Base-by-base conservation (phyloP, 2,888 invertebrate species). In the Sepioteuthis lessoniana region DNA sequence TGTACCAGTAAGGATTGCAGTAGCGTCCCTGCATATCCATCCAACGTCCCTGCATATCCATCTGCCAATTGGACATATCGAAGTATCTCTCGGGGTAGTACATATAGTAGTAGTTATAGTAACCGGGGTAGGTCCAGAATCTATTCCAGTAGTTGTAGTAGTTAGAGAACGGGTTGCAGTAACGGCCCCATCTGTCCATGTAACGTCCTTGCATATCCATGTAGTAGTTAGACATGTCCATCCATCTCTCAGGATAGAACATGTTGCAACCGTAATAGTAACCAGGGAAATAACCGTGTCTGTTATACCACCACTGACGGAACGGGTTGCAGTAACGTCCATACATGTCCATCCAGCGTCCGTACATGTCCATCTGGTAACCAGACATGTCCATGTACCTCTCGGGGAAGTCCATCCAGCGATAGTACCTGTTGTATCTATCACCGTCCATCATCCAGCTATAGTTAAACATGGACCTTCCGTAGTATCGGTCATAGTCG, bases 111-210 rank as follows among this genome's bases (percentile, higher is more conserved):
- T 91, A 38, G 91, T 38, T 91, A 91, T 91, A 91, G 42, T 91
- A 91, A 21, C 55, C 55, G 42, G 91, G 91, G 21, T 91, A 91
- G 91, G 37, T 91, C 13, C 42, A 21, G 91, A 5, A 37, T n/a
- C 28, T 28, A 8, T 42, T 91, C 38, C 91, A 37, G 31, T 91
- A 21, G 91, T 91, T 37, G 91, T 91, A 37, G 42, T 38, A 91
- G 21, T 55, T 16, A 25, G 21, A 55, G 55, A 55, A 55, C 21
- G 91, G 91, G 91, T 91, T 91, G 37, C 91, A 91, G 10, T 91
- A 42, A 91, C 91, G 91, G n/a, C 91, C 91, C 37, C 42, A 91
- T 28, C 91, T 91, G 91, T 91, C 91, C 91, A 91, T 91, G 91
- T 91, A 91, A 7, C 91, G 91, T 37, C 91, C 91, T 10, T 91